Base-by-base conservation (phyloP, 2,888 invertebrate species). In the Gastracanthus pulcherrimus region DNA sequence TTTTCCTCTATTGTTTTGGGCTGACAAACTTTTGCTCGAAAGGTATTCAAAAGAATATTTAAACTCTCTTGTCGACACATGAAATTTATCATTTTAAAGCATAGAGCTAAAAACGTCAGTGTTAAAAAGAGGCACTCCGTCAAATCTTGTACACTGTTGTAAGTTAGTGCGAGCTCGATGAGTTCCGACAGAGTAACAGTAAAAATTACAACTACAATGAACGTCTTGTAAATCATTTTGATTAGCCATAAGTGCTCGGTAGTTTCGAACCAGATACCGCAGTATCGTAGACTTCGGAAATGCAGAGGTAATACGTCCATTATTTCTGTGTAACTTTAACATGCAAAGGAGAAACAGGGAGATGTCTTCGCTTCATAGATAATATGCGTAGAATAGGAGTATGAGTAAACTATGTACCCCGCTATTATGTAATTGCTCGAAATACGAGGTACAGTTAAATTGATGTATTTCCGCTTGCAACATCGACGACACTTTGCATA, bases 231-330 rank as follows among this genome's bases (percentile, higher is more conserved):
- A 23, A 70, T 7, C n/a, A 45, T 31, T 36, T 79, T 78, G 16
- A 70, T 1, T 1, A 55, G 9, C n/a, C 29, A 51, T 7, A 26
- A 51, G 3, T 60, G 45, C 0, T 70, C 38, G n/a, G 41, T 13
- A 2, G 34, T 51, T 45, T 82, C 70, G 31, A 29, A 75, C 70
- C 82, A 82, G 1, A 82, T 31, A 16, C 78, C 78, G 26, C 66
- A 55, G 4, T 45, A 26, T 1, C 45, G 70, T 3, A 71, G 34
- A 11, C 38, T 55, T 4, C 58, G 51, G 19, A 82, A 82, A 19
- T 66, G 64, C 9, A 75, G 16, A 1, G 82, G 75, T 5, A 78
- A 19, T 29, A 78, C 66, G 29, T 82, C 78, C 76, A 80, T 80
- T 60, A 60, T 60, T 31, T 16, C 13, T 45, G 13, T 31, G 31